Evolutionary conservation across 2,113 vertebrate genomes (phyloP).

Genomic region (Phoxinus phoxinus): DNA sequence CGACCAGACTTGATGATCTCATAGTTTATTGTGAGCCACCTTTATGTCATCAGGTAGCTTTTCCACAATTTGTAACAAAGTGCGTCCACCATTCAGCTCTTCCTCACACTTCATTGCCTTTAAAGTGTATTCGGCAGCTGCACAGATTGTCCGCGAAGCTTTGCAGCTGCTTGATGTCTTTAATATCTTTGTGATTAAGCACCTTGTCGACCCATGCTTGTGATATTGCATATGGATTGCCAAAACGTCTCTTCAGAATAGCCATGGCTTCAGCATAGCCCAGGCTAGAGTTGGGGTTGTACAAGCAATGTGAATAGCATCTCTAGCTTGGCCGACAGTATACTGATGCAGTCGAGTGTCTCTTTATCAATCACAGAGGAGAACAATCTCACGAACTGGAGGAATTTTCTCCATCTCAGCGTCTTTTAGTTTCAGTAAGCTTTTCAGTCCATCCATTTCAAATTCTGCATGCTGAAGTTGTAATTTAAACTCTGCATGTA

Average conservation of each 20-base stretch:
- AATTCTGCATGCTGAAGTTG: background rate
- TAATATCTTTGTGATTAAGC: slow-evolving; percentile 1
- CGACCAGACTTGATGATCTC: too few relatives aligned
- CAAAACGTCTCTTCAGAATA: background rate
- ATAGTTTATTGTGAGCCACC: too few relatives aligned
- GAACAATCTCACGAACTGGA: too few relatives aligned
- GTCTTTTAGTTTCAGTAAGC: too few relatives aligned
- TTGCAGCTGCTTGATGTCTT: slow-evolving; percentile 5
- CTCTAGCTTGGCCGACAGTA: too few relatives aligned
- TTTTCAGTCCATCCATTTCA: too few relatives aligned
- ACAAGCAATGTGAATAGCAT: too few relatives aligned
- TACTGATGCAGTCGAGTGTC: too few relatives aligned
- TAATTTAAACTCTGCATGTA: background rate
- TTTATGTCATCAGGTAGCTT: too few relatives aligned
- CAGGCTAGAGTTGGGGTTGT: too few relatives aligned
- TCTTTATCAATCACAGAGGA: too few relatives aligned
- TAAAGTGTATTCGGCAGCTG: background rate
- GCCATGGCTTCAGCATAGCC: background rate
- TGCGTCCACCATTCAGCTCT: background rate
- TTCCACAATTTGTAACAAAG: slow-evolving; percentile 12
- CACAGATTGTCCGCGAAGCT: background rate
- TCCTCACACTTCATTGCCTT: slow-evolving; percentile 30
- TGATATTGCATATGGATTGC: background rate
- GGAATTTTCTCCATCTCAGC: too few relatives aligned
- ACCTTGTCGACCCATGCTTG: slow-evolving; percentile 9